Conservation (phyloP, 1,140 invertebrate genomes). For the Ceratina calcarata region DNA sequence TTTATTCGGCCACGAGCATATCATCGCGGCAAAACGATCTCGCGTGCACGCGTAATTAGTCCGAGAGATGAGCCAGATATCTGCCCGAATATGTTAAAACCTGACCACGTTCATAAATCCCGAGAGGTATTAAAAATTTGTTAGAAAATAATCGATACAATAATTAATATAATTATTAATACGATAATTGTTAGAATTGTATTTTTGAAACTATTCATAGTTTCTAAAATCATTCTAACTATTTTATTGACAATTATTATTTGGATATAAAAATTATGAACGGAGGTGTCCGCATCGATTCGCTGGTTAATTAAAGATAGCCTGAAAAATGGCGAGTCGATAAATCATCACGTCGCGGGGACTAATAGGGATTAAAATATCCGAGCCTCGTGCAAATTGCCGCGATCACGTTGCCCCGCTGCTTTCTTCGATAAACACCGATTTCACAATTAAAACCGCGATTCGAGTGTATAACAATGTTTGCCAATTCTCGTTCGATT, state of each 20-base stretch:
- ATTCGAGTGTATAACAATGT: background rate
- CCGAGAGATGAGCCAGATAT: background rate
- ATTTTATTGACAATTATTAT: too few species aligned
- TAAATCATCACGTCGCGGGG: constrained; percentile 27
- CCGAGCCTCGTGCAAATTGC: constrained; percentile 22
- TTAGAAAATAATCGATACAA: too few species aligned
- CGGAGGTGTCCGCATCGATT: constrained; percentile 20
- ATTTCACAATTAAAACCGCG: constrained; percentile 10
- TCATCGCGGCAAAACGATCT: constrained; percentile 9
- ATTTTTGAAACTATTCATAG: too few species aligned
- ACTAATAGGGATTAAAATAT: constrained; percentile 35
- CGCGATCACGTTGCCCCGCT: background rate
- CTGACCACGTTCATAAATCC: too few species aligned
- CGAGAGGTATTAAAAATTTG: too few species aligned
- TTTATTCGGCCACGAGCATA: constrained; percentile 16
- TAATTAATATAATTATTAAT: too few species aligned
- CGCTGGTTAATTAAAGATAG: constrained; percentile 17
- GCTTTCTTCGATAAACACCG: constrained; percentile 13
- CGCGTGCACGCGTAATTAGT: constrained; percentile 17
- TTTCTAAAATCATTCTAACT: too few species aligned
- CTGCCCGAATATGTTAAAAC: constrained; percentile 25
- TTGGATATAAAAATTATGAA: too few species aligned
- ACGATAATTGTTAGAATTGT: too few species aligned
- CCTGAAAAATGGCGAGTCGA: constrained; percentile 21
- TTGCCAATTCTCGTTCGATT: background rate